Percentiles rank a stretch among this genome's conserved stretches.
Evolutionary conservation across 2,888 invertebrate genomes (phyloP).

Genomic region (Ramazzottius varieornatus): DNA sequence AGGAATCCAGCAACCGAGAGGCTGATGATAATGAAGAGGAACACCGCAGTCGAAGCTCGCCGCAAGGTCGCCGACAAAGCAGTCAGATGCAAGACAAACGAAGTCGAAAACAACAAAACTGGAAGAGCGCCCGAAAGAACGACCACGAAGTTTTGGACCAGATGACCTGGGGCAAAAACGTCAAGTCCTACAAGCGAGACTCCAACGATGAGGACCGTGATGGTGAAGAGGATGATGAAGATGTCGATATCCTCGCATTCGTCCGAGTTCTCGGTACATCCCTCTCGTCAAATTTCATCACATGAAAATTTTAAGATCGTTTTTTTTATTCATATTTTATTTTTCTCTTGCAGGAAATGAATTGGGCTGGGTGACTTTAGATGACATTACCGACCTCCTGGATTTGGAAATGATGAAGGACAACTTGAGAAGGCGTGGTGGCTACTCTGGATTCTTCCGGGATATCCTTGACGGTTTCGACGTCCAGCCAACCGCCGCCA

Average conservation of each 20-base stretch:
- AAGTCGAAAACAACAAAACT: no score
- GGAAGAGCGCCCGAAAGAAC: no score
- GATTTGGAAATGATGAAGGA: not conserved
- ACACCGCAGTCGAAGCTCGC: no score
- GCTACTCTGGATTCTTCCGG: no score
- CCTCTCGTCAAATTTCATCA: no score
- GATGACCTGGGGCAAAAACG: not conserved
- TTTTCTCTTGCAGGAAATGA: not conserved
- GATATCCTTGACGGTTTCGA: not conserved
- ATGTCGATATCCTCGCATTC: not conserved
- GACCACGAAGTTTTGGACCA: not conserved
- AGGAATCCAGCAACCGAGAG: not conserved
- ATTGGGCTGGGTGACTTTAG: not conserved
- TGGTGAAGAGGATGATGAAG: not conserved
- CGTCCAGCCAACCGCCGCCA: not conserved
- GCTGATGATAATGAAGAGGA: not conserved
- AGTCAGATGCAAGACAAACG: no score
- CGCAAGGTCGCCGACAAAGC: no score
- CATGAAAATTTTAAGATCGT: not conserved
- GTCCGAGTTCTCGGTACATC: not conserved
- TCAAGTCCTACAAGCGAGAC: not conserved
- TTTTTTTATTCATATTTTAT: not conserved
- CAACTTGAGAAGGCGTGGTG: not conserved
- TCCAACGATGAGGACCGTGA: not conserved
- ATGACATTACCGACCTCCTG: not conserved